Evolutionary conservation across 2,888 invertebrate species (phyloP).

Genomic region (Drosophila seclusa): DNA sequence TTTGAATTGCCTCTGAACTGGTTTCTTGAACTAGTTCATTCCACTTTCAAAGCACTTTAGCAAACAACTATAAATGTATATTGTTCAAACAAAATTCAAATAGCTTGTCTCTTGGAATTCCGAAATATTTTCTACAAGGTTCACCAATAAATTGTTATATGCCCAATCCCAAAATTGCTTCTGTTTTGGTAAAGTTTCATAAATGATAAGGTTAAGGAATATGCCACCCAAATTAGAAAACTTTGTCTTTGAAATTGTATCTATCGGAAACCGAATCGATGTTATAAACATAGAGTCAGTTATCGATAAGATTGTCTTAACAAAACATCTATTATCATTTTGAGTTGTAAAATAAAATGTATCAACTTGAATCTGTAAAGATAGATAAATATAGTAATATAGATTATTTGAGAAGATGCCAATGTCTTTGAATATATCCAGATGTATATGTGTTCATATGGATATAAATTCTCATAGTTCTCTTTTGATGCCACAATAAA

Average conservation of each 20-base stretch:
- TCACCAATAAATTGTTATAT: neutral
- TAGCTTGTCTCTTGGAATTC: neutral
- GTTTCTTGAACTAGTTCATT: constrained; percentile 57
- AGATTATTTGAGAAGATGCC: neutral
- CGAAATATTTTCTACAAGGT: neutral
- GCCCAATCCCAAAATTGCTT: neutral
- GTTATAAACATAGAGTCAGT: neutral
- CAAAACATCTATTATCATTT: neutral
- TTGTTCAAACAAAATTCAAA: neutral
- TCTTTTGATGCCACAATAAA: constrained; percentile 5
- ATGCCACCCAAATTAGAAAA: neutral
- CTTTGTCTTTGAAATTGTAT: neutral
- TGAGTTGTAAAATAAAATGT: neutral
- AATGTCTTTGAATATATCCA: neutral
- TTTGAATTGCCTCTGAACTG: constrained; percentile 43
- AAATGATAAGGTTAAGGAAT: neutral
- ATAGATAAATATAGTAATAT: neutral
- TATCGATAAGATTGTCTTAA: neutral
- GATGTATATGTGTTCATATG: neutral
- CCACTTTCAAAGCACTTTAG: constrained; percentile 48
- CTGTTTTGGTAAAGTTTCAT: neutral
- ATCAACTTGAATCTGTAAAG: neutral
- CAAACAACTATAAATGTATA: constrained; percentile 4
- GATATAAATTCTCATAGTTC: neutral
- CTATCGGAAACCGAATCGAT: neutral